phyloP scores from a whole-genome alignment of 2,113 vertebrate genomes.

The Lophochroa leadbeateri region DNA sequence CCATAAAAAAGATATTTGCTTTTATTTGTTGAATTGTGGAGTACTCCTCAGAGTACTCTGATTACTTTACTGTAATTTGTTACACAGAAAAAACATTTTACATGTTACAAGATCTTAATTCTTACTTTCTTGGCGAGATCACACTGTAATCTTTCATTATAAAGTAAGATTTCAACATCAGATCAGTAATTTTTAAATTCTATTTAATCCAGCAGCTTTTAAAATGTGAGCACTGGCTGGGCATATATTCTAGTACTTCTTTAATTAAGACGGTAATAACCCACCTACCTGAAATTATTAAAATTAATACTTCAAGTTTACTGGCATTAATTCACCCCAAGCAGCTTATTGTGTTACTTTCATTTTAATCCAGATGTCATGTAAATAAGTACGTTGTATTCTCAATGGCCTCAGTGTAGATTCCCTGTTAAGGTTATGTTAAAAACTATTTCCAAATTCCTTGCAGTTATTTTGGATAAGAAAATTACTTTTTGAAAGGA shows the following conservation, averaged over 20 bases:
- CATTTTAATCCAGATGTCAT: neutral
- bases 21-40: neutral
- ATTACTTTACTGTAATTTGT: neutral
- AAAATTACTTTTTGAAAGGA: constrained; percentile 34
- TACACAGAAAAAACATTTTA: neutral
- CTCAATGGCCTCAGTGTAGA: neutral
- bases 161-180: neutral
- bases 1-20: neutral
- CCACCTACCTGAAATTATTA: neutral
- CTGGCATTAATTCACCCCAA: neutral
- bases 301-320: neutral
- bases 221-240: neutral
- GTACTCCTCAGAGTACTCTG: neutral
- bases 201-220: neutral
- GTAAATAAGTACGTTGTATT: neutral
- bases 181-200: neutral
- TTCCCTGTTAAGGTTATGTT: neutral
- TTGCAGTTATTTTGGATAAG: constrained; percentile 20
- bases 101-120: neutral
- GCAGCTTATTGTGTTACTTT: neutral
- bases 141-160: neutral
- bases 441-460: constrained; percentile 34
- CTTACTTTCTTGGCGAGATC: neutral
- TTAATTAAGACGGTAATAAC: neutral
- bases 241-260: neutral